These are phyloP conservation scores for Atherix ibis DNA, from an alignment of 2,888 invertebrate genomes.

Conservation along the genomic window DNA sequence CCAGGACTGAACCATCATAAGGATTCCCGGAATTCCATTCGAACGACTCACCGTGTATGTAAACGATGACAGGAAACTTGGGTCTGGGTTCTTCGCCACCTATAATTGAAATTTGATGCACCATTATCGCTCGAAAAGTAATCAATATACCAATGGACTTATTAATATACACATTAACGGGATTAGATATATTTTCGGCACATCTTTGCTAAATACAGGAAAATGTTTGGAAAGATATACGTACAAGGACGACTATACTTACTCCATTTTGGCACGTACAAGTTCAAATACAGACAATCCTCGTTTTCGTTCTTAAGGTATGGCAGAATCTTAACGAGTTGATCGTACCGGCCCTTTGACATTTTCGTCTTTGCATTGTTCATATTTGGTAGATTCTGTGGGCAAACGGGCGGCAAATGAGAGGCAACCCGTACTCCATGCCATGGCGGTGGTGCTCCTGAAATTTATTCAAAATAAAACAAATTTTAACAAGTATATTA, in stretches of 20 bases:
- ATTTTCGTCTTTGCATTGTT: slow-evolving; percentile 42
- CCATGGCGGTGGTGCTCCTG: slow-evolving; percentile 69
- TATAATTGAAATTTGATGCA: slow-evolving; percentile 10
- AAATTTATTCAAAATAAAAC: slow-evolving; percentile 10
- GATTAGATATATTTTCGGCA: no score
- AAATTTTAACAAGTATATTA: not conserved
- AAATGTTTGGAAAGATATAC: no score
- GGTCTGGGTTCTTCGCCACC: slow-evolving; percentile 32
- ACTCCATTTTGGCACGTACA: slow-evolving; percentile 80
- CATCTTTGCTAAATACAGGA: no score
- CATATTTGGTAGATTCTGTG: slow-evolving; percentile 59
- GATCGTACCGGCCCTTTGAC: slow-evolving; percentile 48
- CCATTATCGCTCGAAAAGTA: no score
- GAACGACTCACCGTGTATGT: slow-evolving; percentile 89
- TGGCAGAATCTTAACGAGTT: slow-evolving; percentile 54
- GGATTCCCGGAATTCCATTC: slow-evolving; percentile 96
- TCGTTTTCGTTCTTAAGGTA: slow-evolving; percentile 56
- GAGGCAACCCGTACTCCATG: slow-evolving; percentile 50
- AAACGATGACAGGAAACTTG: slow-evolving; percentile 72
- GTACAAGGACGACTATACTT: slow-evolving; percentile 28
- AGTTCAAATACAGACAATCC: slow-evolving; percentile 84
- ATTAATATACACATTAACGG: no score
- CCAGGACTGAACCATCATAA: slow-evolving; percentile 86
- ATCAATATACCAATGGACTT: no score
- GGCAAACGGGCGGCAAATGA: slow-evolving; percentile 68